Evolutionary conservation across 2,797 vertebrate genomes (phyloP), one percentile per base, ranked within the genome.

Genomic region (Delichon dasypus): DNA sequence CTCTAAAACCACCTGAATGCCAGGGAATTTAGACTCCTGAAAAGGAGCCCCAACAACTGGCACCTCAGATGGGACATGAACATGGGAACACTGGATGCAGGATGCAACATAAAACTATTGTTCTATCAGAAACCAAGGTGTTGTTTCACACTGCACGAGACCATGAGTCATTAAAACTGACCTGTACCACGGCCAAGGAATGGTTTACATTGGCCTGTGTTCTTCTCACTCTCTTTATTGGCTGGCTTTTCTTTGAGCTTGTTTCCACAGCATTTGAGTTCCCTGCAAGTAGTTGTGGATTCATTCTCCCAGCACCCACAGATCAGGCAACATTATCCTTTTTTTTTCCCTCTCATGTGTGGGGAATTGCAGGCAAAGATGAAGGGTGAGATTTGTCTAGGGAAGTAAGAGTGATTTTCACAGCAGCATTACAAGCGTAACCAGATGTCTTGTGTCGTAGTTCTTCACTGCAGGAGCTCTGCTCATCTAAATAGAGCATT

Each of bases 391-490:
- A 58, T 75, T 88, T 73, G 45, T 62, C 62, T 17, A 27, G 76
- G 82, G 87, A 74, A 85, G 85, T 27, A 76, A 67, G 34, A 58
- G 51, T 27, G 68, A 81, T 89, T 89, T 92, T 73, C 48, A 76
- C 5, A 26, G 84, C 78, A 90, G 26, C 40, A 15, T 64, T 95
- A 76, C 88, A 94, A 88, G 58, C 19, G 40, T 67, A 68, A 48
- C 38, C 93, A 94, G 91, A 86, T 95, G 83, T 91, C 77, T 76
- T 47, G 34, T 86, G 93, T 94, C 90, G 25, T 4, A 57, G 64
- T 23, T 54, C 64, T 84, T 74, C 80, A 62, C 90, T 84, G 70
- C 29, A 71, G 76, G 75, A 70, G 61, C 58, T 75, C 51, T 32
- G 13, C 64, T 82, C 45, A 38, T 72, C 42, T 50, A 54, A 83